Evolutionary conservation across 2,113 vertebrate species (phyloP), one percentile per base, ranked within the genome.

Genomic region (Oenanthe oenanthe): DNA sequence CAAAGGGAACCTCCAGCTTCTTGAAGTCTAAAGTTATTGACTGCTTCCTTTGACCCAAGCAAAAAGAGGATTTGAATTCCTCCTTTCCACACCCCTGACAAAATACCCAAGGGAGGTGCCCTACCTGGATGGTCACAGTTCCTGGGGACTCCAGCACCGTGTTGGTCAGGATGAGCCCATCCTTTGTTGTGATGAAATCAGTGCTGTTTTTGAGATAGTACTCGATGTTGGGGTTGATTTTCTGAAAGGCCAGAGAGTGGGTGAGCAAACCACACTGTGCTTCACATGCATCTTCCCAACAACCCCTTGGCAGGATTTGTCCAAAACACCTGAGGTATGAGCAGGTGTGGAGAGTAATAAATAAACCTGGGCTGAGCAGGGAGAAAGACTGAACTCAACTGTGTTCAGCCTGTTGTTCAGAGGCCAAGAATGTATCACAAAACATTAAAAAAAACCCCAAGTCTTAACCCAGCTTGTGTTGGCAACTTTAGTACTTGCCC

Each of bases 191-290:
- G 0, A 92, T 98, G 92, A 99, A 98, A 29, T 98, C 97, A 1
- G 97, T 98, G 98, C 98, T 99, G 97, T 98, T 98, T 91, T 98
- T 97, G 58, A 99, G 97, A 90, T 96, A 97, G 36, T 99, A 99
- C 65, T 88, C 85, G 9, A 98, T 89, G 47, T 98, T 97, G 54
- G 98, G 98, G 95, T 99, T 99, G 88, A 98, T 8, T 68, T 98
- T 98, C 98, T 99, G 97, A 91, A 95, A 94, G 93, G n/a, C 2
- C 92, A 93, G 51, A 80, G 38, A 63, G 29, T 2, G 20, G 38
- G 26, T 31, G 67, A 77, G 90, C 42, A 93, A 87, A 80, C 19
- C 36, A 24, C 50, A 6, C 36, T 29, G 70, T 38, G 73, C 31
- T 73, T 78, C 34, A 34, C 1, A 0, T 12, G 24, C 47, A 22